Evolutionary conservation across 1,140 invertebrate species (phyloP).

Genomic region (Dendroctonus valens): DNA sequence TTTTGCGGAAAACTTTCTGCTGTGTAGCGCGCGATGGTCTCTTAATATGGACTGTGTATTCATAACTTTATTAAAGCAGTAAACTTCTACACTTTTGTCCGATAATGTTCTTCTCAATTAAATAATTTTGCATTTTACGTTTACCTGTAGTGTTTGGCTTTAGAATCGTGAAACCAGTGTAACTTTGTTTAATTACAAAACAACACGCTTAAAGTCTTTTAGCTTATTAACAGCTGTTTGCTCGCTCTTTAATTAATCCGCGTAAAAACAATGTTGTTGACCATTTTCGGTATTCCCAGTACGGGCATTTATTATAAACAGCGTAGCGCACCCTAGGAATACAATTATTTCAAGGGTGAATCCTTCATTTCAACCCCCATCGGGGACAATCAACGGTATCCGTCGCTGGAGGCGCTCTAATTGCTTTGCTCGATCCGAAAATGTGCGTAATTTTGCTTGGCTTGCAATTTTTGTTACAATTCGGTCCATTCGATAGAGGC

Average conservation of each 20-base stretch:
- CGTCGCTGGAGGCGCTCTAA: conserved; percentile 13
- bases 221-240: too few species aligned
- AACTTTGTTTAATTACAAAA: too few species aligned
- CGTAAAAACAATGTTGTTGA: too few species aligned
- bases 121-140: too few species aligned
- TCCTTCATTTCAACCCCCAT: conserved; percentile 19
- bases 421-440: conserved; percentile 10
- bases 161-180: too few species aligned
- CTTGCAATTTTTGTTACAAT: conserved; percentile 11
- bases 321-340: background rate
- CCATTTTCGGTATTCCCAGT: too few species aligned
- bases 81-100: conserved; percentile 11
- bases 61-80: conserved; percentile 23
- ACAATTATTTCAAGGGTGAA: conserved; percentile 13
- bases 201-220: too few species aligned
- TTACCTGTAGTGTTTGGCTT: too few species aligned
- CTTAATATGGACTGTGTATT: conserved; percentile 30
- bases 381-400: conserved; percentile 4
- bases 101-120: background rate
- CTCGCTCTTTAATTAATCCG: too few species aligned
- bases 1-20: conserved; percentile 17
- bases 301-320: too few species aligned
- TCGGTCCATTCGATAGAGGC: background rate
- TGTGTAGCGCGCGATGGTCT: conserved; percentile 16
- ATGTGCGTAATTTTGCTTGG: conserved; percentile 22